Percentiles rank a stretch among this genome's conserved stretches.
Evolutionary conservation across 2,113 vertebrate genomes (phyloP).

Genomic region (Urocolius indicus): DNA sequence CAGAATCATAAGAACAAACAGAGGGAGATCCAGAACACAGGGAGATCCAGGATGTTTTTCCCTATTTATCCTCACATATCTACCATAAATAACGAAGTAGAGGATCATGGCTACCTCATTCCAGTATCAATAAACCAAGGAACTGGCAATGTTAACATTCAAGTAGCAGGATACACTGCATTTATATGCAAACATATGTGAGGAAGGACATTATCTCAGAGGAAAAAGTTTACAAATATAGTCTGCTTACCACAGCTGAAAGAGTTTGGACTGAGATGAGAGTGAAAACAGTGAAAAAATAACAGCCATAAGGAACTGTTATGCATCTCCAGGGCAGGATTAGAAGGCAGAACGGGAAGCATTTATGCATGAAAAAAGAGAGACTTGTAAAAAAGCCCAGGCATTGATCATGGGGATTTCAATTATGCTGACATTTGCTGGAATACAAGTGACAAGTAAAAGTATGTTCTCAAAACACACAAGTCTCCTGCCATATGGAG

Average conservation of each 20-base stretch:
- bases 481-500: slow-evolving; percentile 10
- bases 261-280: slow-evolving; percentile 56
- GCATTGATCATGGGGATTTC: slow-evolving; percentile 54
- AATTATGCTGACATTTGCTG: slow-evolving; percentile 63
- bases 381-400: slow-evolving; percentile 52
- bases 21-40: not conserved
- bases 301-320: slow-evolving; percentile 48
- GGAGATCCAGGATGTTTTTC: not conserved
- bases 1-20: not conserved
- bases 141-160: not conserved
- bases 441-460: slow-evolving; percentile 46
- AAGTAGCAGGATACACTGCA: not conserved
- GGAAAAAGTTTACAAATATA: slow-evolving; percentile 52
- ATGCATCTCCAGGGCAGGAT: slow-evolving; percentile 65
- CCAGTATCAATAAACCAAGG: not conserved
- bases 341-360: slow-evolving; percentile 65
- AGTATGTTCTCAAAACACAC: slow-evolving; percentile 11
- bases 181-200: not conserved
- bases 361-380: slow-evolving; percentile 44
- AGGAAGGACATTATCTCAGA: slow-evolving; percentile 48
- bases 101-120: not conserved
- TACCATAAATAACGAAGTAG: not conserved
- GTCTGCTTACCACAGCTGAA: slow-evolving; percentile 47
- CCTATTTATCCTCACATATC: not conserved
- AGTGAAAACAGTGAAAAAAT: slow-evolving; percentile 60